phyloP scores from a whole-genome alignment of 1,140 invertebrate species.

The Spodoptera frugiperda region DNA sequence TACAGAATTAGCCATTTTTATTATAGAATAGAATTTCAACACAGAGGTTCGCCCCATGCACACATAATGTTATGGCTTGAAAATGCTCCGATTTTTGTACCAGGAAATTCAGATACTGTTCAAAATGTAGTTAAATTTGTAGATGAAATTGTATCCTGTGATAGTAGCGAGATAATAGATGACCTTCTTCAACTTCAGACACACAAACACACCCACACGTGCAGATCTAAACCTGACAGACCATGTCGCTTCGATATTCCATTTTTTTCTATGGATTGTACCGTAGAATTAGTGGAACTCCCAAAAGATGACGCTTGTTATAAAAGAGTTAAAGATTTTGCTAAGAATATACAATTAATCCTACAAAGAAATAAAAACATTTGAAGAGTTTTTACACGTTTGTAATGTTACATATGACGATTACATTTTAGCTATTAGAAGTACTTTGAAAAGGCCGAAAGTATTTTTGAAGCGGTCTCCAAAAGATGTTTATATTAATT shows the following conservation, averaged over 20 bases:
- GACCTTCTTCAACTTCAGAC: neutral
- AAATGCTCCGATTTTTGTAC: neutral
- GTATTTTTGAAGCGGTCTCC: neutral
- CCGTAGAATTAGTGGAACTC: neutral
- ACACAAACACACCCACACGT: neutral
- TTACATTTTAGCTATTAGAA: neutral
- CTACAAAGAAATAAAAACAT: neutral
- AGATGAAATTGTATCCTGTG: neutral
- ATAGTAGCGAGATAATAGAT: neutral
- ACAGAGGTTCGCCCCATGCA: neutral
- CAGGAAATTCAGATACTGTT: neutral
- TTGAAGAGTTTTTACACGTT: neutral
- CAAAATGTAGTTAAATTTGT: neutral
- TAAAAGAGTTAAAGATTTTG: neutral
- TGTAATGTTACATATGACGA: neutral
- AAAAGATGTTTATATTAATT: neutral
- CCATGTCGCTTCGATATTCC: neutral
- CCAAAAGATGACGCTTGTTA: neutral
- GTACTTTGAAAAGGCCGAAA: neutral
- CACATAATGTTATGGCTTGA: neutral
- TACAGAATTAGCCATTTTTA: neutral
- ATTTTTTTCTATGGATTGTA: neutral
- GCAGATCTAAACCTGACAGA: neutral
- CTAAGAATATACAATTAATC: neutral
- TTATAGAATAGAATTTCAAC: neutral